Conservation (phyloP, 1,140 invertebrate species). For the Homalodisca vitripennis region DNA sequence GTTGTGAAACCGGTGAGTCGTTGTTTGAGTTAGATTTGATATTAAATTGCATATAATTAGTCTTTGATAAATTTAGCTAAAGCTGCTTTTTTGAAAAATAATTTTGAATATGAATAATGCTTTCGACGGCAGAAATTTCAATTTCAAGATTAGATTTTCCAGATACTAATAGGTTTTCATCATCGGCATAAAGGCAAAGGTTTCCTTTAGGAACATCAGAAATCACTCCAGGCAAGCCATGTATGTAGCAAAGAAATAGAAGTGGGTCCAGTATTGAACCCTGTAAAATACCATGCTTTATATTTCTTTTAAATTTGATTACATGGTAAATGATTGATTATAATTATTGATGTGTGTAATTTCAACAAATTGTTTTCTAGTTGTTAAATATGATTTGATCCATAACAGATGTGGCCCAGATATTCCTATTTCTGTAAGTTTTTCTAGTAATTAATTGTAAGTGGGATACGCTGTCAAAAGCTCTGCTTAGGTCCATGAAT, state of each 20-base stretch:
- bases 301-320: not conserved
- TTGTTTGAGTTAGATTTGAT: no score
- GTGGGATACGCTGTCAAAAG: not conserved
- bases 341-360: not conserved
- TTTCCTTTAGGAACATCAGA: not conserved
- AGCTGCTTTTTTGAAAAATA: no score
- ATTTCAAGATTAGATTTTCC: no score
- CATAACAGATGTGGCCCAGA: not conserved
- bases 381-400: not conserved
- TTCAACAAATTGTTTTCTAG: not conserved
- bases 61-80: no score
- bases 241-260: not conserved
- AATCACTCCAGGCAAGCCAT: not conserved
- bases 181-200: not conserved
- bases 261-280: not conserved
- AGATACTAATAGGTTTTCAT: not conserved
- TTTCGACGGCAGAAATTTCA: no score
- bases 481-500: slow-evolving; percentile 4
- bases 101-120: no score
- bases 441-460: not conserved
- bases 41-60: no score
- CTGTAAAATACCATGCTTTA: not conserved
- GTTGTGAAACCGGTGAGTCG: no score
- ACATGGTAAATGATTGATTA: not conserved
- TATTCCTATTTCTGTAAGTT: not conserved